Base-by-base conservation (phyloP, 2,113 vertebrate species). In the Ginglymostoma cirratum region DNA sequence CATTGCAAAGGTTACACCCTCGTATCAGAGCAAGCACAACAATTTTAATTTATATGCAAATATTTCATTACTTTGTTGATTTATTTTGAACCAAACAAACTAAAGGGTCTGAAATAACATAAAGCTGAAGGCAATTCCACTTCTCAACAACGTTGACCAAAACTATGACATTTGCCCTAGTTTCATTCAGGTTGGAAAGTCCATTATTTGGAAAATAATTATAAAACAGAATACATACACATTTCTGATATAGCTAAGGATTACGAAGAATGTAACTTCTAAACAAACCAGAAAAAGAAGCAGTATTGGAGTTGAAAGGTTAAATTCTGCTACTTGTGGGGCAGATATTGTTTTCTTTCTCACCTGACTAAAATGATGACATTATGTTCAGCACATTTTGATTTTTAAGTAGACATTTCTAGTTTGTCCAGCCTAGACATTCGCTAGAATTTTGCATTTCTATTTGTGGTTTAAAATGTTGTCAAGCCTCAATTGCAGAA, bases 1-100 rank as follows among this genome's bases (percentile, higher is more conserved):
- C 30, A 87, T 87, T 87, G 30, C 85, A 93, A 66, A n/a, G 61
- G 65, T 92, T 66, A 38, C 34, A 19, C 61, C 34, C 61, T 65
- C 17, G 3, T 42, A 66, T 92, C 65, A n/a, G 55, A 19, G 89
- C 89, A 67, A 66, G 34, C 30, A 93, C 61, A 38, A 67, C 61
- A 93, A 92, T 66, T 92, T 92, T 66, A 65, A 92, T 92, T 65
- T 92, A 92, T 92, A 92, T 92, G 55, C 30, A 92, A 65, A 65
- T 92, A 66, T 66, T 34, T 92, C 34, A 66, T 92, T 92, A 38
- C 61, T 92, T 66, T 27, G 19, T 5, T 92, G 89, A 15, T 66
- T 38, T 66, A 34, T 92, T 65, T 92, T 92, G 52, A 92, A 92
- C 55, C 30, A 92, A 65, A 66, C 17, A 65, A 65, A 92, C 61